These are phyloP conservation scores for Tipula helvola DNA, from an alignment of 2,888 invertebrate genomes.

Conservation along the genomic window DNA sequence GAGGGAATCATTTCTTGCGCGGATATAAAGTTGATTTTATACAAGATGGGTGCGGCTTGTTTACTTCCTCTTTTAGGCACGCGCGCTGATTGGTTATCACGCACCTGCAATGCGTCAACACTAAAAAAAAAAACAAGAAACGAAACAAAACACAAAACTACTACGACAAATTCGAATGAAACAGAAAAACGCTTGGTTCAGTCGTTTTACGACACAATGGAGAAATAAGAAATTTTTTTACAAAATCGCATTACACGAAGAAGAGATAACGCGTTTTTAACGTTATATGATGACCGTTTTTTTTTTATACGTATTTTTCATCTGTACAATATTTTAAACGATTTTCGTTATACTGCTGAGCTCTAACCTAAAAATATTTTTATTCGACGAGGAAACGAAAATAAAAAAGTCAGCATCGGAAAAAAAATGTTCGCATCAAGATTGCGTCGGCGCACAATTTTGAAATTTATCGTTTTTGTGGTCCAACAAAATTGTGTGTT, in stretches of 20 bases:
- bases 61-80: conserved; percentile 45
- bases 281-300: not conserved
- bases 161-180: not conserved
- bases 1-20: conserved; percentile 47
- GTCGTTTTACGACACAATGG: not conserved
- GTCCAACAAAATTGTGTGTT: not conserved
- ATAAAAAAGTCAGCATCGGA: not conserved
- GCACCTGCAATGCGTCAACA: conserved; percentile 80
- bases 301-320: not conserved
- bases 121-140: conserved; percentile 18
- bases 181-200: not conserved
- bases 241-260: not conserved
- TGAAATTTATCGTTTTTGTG: not conserved
- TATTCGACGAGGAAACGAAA: not conserved
- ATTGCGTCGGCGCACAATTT: not conserved
- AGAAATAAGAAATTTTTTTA: not conserved
- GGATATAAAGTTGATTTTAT: conserved; percentile 51
- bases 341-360: not conserved
- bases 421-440: not conserved
- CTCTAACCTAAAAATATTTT: not conserved
- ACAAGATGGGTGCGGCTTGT: conserved; percentile 60
- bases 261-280: not conserved
- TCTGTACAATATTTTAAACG: not conserved
- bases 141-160: not conserved
- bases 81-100: conserved; percentile 64